Evolutionary conservation across 2,797 vertebrate genomes (phyloP).

Genomic region (Brotula barbata): DNA sequence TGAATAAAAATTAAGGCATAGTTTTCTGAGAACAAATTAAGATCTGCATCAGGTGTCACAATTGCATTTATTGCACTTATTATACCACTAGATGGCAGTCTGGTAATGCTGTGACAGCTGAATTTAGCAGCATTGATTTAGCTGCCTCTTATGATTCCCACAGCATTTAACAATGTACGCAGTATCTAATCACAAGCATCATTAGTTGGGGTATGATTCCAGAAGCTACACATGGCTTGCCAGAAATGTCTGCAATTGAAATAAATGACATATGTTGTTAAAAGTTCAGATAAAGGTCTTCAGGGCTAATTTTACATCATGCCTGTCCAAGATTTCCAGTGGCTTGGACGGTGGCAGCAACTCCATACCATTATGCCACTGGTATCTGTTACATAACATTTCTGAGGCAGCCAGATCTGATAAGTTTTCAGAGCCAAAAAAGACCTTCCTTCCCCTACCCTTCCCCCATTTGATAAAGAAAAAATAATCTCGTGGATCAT

Average conservation of each 20-base stretch:
- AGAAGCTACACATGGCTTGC: slow-evolving; percentile 32
- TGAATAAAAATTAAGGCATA: too few relatives aligned
- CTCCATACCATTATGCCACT: slow-evolving; percentile 18
- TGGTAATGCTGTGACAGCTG: slow-evolving; percentile 9
- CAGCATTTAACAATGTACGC: slow-evolving; percentile 6
- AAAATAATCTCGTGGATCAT: slow-evolving; percentile 40
- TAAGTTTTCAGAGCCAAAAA: slow-evolving; percentile 37
- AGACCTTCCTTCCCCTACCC: slow-evolving; percentile 30
- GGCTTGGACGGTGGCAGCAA: slow-evolving; percentile 17
- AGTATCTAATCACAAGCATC: slow-evolving; percentile 9
- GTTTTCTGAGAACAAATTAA: too few relatives aligned
- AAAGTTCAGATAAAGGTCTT: slow-evolving; percentile 27
- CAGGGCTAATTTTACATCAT: slow-evolving; percentile 23
- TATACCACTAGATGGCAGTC: slow-evolving; percentile 65
- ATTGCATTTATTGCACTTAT: background rate
- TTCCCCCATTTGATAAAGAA: slow-evolving; percentile 25
- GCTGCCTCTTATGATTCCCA: slow-evolving; percentile 6
- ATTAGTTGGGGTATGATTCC: slow-evolving; percentile 12
- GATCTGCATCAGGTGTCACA: too few relatives aligned
- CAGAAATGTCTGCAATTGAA: slow-evolving; percentile 40
- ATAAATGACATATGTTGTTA: slow-evolving; percentile 36
- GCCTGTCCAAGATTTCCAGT: slow-evolving; percentile 23
- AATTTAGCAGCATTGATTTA: background rate
- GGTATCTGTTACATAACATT: slow-evolving; percentile 35
- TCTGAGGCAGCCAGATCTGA: slow-evolving; percentile 57